phyloP scores from a whole-genome alignment of 2,888 invertebrate genomes.

The Hypomecis punctinalis region DNA sequence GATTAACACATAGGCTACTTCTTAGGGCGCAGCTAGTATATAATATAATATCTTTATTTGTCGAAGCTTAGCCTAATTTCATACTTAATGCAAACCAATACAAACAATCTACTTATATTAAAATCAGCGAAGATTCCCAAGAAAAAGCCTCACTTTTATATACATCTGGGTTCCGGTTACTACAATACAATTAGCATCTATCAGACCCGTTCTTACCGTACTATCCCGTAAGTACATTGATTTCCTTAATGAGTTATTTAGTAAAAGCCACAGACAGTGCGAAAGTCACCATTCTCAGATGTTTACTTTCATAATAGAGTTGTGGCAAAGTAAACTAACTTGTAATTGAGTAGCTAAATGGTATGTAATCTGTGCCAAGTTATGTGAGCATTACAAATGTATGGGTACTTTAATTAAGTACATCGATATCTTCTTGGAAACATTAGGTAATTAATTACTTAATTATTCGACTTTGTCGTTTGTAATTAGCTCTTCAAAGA shows the following conservation, averaged over 20 bases:
- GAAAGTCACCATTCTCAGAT: slow-evolving; percentile 10
- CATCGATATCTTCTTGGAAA: neutral
- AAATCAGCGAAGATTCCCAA: too few species aligned
- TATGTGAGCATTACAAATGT: neutral
- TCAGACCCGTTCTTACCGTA: too few species aligned
- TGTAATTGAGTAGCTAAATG: slow-evolving; percentile 16
- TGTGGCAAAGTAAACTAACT: slow-evolving; percentile 13
- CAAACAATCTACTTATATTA: too few species aligned
- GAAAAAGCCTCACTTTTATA: too few species aligned
- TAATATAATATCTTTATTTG: too few species aligned
- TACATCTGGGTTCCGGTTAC: too few species aligned
- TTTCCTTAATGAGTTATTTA: slow-evolving; percentile 6
- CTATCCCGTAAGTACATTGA: neutral
- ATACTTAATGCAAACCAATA: too few species aligned
- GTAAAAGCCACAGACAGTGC: slow-evolving; percentile 6
- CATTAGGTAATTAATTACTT: neutral
- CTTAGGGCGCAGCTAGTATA: too few species aligned
- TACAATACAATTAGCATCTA: too few species aligned
- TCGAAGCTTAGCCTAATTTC: too few species aligned
- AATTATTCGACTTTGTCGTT: slow-evolving; percentile 1
- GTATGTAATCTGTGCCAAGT: slow-evolving; percentile 1
- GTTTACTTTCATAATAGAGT: slow-evolving; percentile 14
- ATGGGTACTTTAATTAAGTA: neutral
- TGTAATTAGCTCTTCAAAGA: slow-evolving; percentile 8
- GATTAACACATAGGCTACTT: too few species aligned